Conservation (phyloP, 2,888 invertebrate species). For the Microplitis deprimator region DNA sequence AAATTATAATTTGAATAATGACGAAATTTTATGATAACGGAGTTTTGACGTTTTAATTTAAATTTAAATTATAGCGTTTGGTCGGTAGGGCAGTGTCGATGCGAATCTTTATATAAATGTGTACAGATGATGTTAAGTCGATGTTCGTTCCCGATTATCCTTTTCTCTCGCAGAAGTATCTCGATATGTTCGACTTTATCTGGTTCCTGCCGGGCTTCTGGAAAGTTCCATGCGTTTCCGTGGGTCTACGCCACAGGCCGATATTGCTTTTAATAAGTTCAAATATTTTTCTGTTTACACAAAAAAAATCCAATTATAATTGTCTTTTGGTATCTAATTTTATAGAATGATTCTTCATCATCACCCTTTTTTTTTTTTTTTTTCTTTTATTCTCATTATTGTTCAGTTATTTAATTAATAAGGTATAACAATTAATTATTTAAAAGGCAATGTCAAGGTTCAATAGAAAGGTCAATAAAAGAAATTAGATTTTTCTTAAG, state of each 20-base stretch:
- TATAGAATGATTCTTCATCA: neutral
- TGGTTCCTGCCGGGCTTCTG: constrained; percentile 54
- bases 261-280: neutral
- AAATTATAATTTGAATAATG: too few species aligned
- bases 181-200: constrained; percentile 29
- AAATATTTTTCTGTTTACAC: neutral
- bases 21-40: too few species aligned
- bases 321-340: neutral
- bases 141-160: neutral
- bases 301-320: neutral
- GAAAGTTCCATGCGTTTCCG: constrained; percentile 64
- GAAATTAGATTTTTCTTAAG: neutral
- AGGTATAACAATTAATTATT: neutral
- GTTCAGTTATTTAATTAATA: neutral
- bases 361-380: constrained; percentile 6
- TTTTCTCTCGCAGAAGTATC: constrained; percentile 7
- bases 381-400: neutral
- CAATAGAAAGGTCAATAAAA: neutral
- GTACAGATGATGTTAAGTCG: constrained; percentile 2
- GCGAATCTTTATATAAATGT: constrained; percentile 19
- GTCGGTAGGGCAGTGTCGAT: constrained; percentile 11
- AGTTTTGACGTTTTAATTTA: neutral
- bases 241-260: constrained; percentile 37
- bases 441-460: neutral
- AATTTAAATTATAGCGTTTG: neutral